Base-by-base conservation (phyloP, 2,888 invertebrate genomes). In the Trisateles emortualis region DNA sequence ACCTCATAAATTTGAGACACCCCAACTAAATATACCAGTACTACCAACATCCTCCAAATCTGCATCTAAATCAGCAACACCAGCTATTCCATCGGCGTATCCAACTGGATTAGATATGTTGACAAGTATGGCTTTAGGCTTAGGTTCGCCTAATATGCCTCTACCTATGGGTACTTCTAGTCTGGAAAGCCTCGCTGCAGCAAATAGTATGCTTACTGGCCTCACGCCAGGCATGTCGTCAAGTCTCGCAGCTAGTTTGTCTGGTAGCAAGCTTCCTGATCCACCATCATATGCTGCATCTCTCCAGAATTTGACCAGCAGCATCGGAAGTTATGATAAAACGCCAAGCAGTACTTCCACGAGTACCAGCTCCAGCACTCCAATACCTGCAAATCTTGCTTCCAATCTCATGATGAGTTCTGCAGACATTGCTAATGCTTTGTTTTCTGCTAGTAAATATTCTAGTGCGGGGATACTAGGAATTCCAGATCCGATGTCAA, bases 401-500 rank as follows among this genome's bases (percentile, higher is more conserved):
- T 95, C 94, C 0, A 95, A 94, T 74, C 84, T 95, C 29, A 94
- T 95, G 94, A 90, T 95, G 83, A 94, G 94, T 57, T 93, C 94
- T 0, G 93, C 94, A 8, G 95, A 95, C 70, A 94, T 95, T 46
- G 95, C 96, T 0, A 95, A 94, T 76, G 95, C 96, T 47, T 86
- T 96, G 45, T 95, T 96, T 74, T 95, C 94, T 48, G 94, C 94
- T 0, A 95, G 94, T 38, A 95, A 95, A 81, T 95, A 94, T 76
- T 94, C 95, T 1, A 94, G 93, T 64, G 93, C 94, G 10, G 94
- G 94, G 14, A 89, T 95, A 46, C 86, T 95, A 29, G 95, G 95
- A 3, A 94, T 96, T 67, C 95, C 96, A 0, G 97, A 97, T 84
- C 96, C 96, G 0, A 94, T 97, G 89, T 95, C 96, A 0, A 96